Percentiles rank a stretch among this genome's conserved stretches.
Evolutionary conservation across 2,113 vertebrate species (phyloP).

Genomic region (Cranoglanis bouderius): DNA sequence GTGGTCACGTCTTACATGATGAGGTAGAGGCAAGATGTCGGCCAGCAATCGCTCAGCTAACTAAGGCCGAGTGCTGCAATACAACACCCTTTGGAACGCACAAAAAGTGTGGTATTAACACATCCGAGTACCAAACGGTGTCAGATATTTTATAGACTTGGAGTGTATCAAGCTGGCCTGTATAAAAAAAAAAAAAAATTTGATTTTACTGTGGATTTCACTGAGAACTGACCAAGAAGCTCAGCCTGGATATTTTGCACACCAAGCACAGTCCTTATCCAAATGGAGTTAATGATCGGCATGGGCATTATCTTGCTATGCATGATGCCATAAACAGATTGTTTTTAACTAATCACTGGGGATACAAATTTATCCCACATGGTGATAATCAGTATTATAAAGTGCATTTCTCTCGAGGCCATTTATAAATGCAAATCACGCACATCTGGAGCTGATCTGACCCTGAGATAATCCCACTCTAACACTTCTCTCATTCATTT

Average conservation of each 20-base stretch:
- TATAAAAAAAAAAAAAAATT: slow-evolving; percentile 30
- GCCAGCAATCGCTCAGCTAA: slow-evolving; percentile 38
- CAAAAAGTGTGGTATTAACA: slow-evolving; percentile 38
- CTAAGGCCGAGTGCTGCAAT: not conserved
- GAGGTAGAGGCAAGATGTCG: slow-evolving; percentile 43
- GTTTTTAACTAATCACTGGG: slow-evolving; percentile 59
- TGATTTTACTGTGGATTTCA: slow-evolving; percentile 21
- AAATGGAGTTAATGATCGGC: slow-evolving; percentile 38
- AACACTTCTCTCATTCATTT: slow-evolving; percentile 51
- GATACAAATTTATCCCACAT: slow-evolving; percentile 59
- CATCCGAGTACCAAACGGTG: slow-evolving; percentile 27
- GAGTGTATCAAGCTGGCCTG: slow-evolving; percentile 21
- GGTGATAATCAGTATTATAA: slow-evolving; percentile 57
- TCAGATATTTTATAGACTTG: slow-evolving; percentile 42
- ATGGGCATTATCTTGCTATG: slow-evolving; percentile 48
- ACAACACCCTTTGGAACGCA: slow-evolving; percentile 16
- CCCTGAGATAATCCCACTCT: slow-evolving; percentile 44
- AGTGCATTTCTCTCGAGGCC: slow-evolving; percentile 49
- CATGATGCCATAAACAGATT: slow-evolving; percentile 58
- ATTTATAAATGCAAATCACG: slow-evolving; percentile 58
- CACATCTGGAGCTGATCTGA: slow-evolving; percentile 60
- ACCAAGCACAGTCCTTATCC: not conserved
- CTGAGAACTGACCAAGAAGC: slow-evolving; percentile 22
- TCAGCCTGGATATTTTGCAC: not conserved
- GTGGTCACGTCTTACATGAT: slow-evolving; percentile 43